Evolutionary conservation across 1,140 invertebrate genomes (phyloP).

Genomic region (Centruroides sculpturatus): DNA sequence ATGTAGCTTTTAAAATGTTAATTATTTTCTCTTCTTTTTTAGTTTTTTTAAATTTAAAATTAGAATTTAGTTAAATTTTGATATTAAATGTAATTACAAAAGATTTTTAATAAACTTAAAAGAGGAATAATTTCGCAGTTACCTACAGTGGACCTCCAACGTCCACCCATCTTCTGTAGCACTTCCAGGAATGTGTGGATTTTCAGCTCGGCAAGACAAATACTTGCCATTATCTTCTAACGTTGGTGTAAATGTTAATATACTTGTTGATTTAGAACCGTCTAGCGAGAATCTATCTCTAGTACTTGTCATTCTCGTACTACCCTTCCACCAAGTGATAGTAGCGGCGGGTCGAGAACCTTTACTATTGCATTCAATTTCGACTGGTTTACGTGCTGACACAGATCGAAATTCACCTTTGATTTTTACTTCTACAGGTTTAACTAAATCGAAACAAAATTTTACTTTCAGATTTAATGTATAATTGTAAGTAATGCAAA

Average conservation of each 20-base stretch:
- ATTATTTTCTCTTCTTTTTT: too few relatives aligned
- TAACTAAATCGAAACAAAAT: slow-evolving; percentile 43
- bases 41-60: too few relatives aligned
- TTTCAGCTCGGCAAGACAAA: slow-evolving; percentile 66
- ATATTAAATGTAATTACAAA: too few relatives aligned
- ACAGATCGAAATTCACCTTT: slow-evolving; percentile 61
- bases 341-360: slow-evolving; percentile 70
- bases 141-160: slow-evolving; percentile 74
- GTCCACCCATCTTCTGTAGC: slow-evolving; percentile 66
- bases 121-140: slow-evolving; percentile 3
- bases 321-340: slow-evolving; percentile 73
- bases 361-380: slow-evolving; percentile 65
- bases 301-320: slow-evolving; percentile 36
- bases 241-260: slow-evolving; percentile 55
- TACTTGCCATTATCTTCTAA: slow-evolving; percentile 70
- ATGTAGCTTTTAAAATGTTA: too few relatives aligned
- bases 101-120: too few relatives aligned
- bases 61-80: too few relatives aligned
- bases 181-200: slow-evolving; percentile 49
- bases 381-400: slow-evolving; percentile 64
- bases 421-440: slow-evolving; percentile 61
- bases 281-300: slow-evolving; percentile 44
- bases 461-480: not conserved
- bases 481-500: too few relatives aligned
- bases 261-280: slow-evolving; percentile 74